Evolutionary conservation across 2,797 vertebrate genomes (phyloP), one percentile per base, ranked within the genome.

Genomic region (Holocentrus rufus): DNA sequence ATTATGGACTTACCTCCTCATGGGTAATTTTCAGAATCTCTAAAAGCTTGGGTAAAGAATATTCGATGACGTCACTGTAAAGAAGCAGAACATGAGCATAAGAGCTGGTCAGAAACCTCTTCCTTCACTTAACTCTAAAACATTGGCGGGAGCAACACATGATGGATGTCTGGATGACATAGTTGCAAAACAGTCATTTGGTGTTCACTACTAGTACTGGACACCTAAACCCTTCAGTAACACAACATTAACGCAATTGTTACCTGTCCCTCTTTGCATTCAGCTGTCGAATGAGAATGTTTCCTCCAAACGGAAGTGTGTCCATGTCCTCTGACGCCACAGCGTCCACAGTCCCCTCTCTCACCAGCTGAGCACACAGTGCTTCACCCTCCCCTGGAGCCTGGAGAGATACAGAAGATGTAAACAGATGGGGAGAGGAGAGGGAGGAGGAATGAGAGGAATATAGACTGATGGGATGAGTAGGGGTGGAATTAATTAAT

Each of bases 281-380:
- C 1, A 96, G 81, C 36, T 94, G 93, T 4, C 95, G 93, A 52
- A 96, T 89, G 1, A 96, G 85, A 75, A 89, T 10, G n/a, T n/a
- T 82, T 15, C 90, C 93, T 61, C 95, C 95, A 47, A 96, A 96
- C 0, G 95, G 92, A 79, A 96, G 79, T 0, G 95, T 94, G 81
- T 96, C 95, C 95, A 96, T 94, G 87, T 96, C 95, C 82, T 96
- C 95, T 1, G 95, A 95, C 0, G 94, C 94, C 36, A 94, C 94
- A 0, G 93, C 94, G 2, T 93, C 83, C 42, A 90, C 95, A 17
- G 47, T 83, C 11, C 93, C 91, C 0, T 72, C 57, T 55, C 72
- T 92, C 67, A 93, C 94, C 82, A 96, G 86, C 53, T 81, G 80
- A 1, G 95, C 95, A 5, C 95, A 96, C 14, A 91, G 80, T 0